Percentiles rank a stretch among this genome's conserved stretches.
Evolutionary conservation across 2,888 invertebrate genomes (phyloP).

Genomic region (Drosophila eohydei): DNA sequence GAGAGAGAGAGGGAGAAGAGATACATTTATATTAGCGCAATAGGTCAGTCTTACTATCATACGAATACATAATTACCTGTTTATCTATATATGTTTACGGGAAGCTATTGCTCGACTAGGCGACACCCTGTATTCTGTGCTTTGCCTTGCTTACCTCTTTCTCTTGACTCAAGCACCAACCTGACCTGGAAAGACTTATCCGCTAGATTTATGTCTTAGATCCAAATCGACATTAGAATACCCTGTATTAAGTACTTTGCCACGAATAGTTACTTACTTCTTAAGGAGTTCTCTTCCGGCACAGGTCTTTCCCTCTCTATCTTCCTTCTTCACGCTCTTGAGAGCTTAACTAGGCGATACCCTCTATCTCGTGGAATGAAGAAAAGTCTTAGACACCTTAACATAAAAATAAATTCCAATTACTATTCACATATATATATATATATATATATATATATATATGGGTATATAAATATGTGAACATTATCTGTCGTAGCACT

Average conservation of each 20-base stretch:
- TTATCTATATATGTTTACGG: no score
- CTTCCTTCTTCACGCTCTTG: neutral
- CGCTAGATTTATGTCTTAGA: neutral
- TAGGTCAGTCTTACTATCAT: constrained; percentile 34
- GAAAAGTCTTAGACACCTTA: neutral
- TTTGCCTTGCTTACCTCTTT: neutral
- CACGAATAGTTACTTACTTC: neutral
- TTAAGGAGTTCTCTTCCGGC: neutral
- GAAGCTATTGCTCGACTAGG: neutral
- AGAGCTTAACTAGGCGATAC: neutral
- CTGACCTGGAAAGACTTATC: neutral
- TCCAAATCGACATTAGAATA: neutral
- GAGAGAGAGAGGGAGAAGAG: constrained; percentile 11
- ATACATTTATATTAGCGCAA: neutral
- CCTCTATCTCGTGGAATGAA: neutral
- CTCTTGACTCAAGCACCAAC: neutral
- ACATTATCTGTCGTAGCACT: constrained; percentile 11
- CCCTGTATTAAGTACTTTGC: neutral
- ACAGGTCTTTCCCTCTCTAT: neutral
- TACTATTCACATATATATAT: neutral
- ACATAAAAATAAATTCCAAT: neutral
- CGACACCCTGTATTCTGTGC: constrained; percentile 15
- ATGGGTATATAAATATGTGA: neutral
- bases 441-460: neutral
- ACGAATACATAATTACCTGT: constrained; percentile 27